Conservation (phyloP, 2,113 vertebrate species). For the Proterorhinus semilunaris region DNA sequence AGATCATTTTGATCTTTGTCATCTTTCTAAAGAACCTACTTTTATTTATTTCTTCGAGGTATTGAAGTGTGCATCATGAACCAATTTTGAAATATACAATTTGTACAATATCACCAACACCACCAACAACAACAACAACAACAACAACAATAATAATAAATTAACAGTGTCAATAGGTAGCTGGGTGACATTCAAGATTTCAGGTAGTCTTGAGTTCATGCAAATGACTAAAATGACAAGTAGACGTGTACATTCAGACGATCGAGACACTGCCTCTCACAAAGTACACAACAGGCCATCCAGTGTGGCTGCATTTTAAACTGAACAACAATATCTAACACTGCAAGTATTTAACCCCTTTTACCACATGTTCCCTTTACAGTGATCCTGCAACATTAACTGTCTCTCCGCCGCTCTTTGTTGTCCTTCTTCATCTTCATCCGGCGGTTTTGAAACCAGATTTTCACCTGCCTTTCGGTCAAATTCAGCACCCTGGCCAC, state of each 20-base stretch:
- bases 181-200: slow-evolving; percentile 63
- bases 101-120: slow-evolving; percentile 4
- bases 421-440: slow-evolving; percentile 99
- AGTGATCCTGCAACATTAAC: slow-evolving; percentile 71
- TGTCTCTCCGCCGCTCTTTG: slow-evolving; percentile 92
- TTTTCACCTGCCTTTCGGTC: slow-evolving; percentile 99
- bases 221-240: slow-evolving; percentile 58
- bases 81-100: slow-evolving; percentile 39
- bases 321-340: slow-evolving; percentile 77
- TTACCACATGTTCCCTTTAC: not conserved
- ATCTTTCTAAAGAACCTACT: slow-evolving; percentile 53
- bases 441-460: slow-evolving; percentile 99
- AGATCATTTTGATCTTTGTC: not conserved
- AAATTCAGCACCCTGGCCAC: slow-evolving; percentile 92
- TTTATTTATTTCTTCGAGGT: slow-evolving; percentile 69
- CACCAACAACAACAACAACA: not conserved
- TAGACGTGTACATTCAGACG: slow-evolving; percentile 82
- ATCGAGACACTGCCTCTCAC: slow-evolving; percentile 75
- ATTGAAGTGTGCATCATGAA: slow-evolving; percentile 79
- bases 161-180: slow-evolving; percentile 73
- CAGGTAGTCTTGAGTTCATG: slow-evolving; percentile 73
- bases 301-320: slow-evolving; percentile 78
- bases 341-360: slow-evolving; percentile 31
- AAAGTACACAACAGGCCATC: slow-evolving; percentile 76
- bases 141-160: slow-evolving; percentile 48